A percentile compares a stretch with the other conserved stretches of the same genome.
These are phyloP conservation scores for Acanthosepion pharaonis DNA, from an alignment of 2,888 invertebrate genomes.

Conservation along the genomic window DNA sequence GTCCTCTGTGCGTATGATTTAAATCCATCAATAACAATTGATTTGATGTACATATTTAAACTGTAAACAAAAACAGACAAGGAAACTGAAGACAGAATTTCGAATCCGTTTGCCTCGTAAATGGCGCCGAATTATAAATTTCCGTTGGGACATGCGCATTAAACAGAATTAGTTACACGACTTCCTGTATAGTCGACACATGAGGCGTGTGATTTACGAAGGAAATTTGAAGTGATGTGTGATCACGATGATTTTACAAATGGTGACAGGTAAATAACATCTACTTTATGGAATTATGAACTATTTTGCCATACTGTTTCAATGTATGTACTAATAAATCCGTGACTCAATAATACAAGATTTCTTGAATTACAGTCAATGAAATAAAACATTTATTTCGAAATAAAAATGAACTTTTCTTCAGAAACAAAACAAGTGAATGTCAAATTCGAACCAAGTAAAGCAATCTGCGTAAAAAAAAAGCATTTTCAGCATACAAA, in stretches of 20 bases:
- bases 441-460: too few relatives aligned
- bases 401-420: too few relatives aligned
- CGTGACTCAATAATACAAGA: not conserved
- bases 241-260: not conserved
- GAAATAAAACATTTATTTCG: not conserved
- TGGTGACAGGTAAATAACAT: not conserved
- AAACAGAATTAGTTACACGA: not conserved
- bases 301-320: not conserved
- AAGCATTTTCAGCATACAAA: too few relatives aligned
- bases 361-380: not conserved
- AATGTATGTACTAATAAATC: not conserved
- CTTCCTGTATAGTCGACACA: not conserved
- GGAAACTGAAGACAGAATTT: not conserved
- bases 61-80: slow-evolving; percentile 44
- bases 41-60: slow-evolving; percentile 89
- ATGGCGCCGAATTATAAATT: slow-evolving; percentile 47
- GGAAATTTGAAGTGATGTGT: not conserved
- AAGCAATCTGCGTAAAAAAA: too few relatives aligned
- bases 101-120: not conserved
- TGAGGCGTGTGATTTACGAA: not conserved
- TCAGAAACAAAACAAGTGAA: too few relatives aligned
- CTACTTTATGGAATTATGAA: not conserved
- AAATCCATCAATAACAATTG: slow-evolving; percentile 94
- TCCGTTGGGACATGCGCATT: slow-evolving; percentile 37
- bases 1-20: slow-evolving; percentile 96